Base-by-base conservation (phyloP, 1,140 invertebrate genomes). In the Lepidurus arcticus region DNA sequence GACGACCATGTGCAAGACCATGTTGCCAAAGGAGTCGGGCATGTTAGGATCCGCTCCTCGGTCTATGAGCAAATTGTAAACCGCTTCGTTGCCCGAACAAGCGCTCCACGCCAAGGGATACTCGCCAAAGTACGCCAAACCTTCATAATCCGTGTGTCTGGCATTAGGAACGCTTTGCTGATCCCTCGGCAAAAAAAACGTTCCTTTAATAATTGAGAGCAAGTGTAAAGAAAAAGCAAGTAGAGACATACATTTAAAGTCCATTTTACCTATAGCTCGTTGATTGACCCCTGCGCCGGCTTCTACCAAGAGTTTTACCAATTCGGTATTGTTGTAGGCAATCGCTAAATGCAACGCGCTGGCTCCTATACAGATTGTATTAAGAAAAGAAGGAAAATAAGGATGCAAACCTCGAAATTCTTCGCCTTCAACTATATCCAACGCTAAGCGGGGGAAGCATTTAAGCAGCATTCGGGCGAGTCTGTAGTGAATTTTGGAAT, bases 1-100 rank as follows among this genome's bases (percentile, higher is more conserved):
- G 0, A 99, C 98, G 13, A 98, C 94, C 95, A 99, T 98, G 84
- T 99, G 98, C 7, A 99, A 86, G 76, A 98, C 95, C 90, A 97
- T 98, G 84, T 99, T 99, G 7, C 94, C 94, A 83, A 95, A 95
- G 1, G 90, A 91, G 83, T 97, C 95, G 84, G 96, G 94, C 1
- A 90, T 86, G 85, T 99, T 95, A 0, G 96, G 97, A 87, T 98
- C 91, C 1, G 96, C 95, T 13, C 93, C 94, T 74, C 90, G 90
- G 79, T 98, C 95, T 13, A 98, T 87, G 0, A 99, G 88, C 73
- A 97, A 88, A 86, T 99, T 98, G 85, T 99, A 99, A n/a, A 98
- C 96, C 74, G 94, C 94, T 85, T 98, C 95, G 84, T 98, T 96
- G 73, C 94, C 94, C 83, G 95, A 94, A 86, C 96, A 98, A 11